phyloP scores from a whole-genome alignment of 2,797 vertebrate species.

The Podarcis siculus region DNA sequence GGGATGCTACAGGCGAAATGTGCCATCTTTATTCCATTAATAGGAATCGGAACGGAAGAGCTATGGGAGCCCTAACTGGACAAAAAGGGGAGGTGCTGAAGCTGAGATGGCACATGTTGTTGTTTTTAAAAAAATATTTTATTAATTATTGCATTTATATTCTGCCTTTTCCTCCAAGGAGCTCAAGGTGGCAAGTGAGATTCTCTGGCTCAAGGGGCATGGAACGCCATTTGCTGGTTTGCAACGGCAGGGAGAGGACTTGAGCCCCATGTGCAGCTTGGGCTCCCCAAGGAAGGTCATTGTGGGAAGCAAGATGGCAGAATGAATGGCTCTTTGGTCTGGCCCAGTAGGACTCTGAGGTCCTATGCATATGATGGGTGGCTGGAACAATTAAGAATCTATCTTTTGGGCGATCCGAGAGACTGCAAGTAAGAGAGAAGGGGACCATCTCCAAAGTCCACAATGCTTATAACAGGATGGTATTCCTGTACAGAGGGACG shows the following conservation, averaged over 20 bases:
- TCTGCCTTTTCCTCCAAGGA: no score
- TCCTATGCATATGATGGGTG: neutral
- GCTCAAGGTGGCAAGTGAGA: no score
- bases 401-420: neutral
- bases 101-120: no score
- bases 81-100: neutral
- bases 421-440: neutral
- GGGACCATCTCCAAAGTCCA: neutral
- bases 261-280: neutral
- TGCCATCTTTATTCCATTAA: conserved; percentile 1
- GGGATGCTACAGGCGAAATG: neutral
- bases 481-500: no score
- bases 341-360: neutral
- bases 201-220: no score
- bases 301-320: neutral
- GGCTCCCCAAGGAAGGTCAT: neutral
- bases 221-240: no score
- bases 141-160: no score
- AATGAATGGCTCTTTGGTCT: neutral
- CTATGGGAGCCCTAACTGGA: neutral
- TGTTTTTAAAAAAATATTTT: no score
- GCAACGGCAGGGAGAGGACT: no score
- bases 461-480: no score
- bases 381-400: neutral
- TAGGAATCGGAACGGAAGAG: neutral